Percentiles rank a stretch among this genome's conserved stretches.
Evolutionary conservation across 2,888 invertebrate species (phyloP).

Genomic region (Achlya flavicornis): DNA sequence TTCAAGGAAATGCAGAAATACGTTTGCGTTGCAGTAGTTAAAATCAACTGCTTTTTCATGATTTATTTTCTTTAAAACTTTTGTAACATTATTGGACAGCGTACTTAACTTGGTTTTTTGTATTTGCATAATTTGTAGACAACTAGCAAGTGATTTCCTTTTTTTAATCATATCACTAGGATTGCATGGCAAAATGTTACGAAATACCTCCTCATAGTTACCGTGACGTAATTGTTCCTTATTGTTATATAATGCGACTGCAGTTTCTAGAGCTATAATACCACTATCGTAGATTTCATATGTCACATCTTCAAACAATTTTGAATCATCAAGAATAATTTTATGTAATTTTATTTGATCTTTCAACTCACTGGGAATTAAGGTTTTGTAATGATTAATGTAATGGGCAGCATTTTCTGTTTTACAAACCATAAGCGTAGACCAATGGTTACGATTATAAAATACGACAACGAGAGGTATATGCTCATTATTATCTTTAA

Average conservation of each 20-base stretch:
- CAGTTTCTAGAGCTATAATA: background rate
- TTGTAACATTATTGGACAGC: background rate
- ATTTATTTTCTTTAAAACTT: background rate
- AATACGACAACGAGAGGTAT: background rate
- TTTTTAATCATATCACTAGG: background rate
- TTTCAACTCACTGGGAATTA: background rate
- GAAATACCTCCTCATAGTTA: background rate
- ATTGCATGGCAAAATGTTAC: background rate
- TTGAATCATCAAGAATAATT: background rate
- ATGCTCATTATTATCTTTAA: background rate
- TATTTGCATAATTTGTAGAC: conserved; percentile 3
- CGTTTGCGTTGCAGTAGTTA: background rate
- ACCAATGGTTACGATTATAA: background rate
- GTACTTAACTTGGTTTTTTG: background rate
- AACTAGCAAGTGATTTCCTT: background rate
- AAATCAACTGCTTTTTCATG: background rate
- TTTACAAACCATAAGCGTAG: background rate
- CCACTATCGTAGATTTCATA: background rate
- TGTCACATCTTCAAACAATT: background rate
- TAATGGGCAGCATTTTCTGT: background rate
- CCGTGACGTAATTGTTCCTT: background rate
- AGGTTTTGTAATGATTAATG: background rate
- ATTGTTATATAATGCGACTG: background rate
- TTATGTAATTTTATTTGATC: background rate
- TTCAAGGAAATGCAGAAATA: background rate